Evolutionary conservation across 2,888 invertebrate species (phyloP), one percentile per base, ranked within the genome.

Genomic region (Peribatodes rhomboidaria): DNA sequence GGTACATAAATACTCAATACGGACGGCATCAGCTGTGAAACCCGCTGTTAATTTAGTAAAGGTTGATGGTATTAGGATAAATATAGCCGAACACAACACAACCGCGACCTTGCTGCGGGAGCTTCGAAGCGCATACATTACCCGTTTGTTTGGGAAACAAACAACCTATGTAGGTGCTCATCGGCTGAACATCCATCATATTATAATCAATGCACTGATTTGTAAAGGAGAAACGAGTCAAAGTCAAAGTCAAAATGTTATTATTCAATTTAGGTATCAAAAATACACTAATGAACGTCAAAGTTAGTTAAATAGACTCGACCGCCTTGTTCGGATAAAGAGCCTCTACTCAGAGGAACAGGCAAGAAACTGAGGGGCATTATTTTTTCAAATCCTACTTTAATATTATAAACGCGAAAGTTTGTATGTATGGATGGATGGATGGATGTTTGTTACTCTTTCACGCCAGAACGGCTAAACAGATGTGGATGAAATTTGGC

Each of bases 51-150:
- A 7, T 22, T 31, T 13, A 37, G 47, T 49, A 47, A 39, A 47
- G 20, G 22, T 35, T 46, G 46, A 56, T 20, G 10, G 33, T n/a
- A 27, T n/a, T 27, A 20, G 10, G 49, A 16, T 58, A 58, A 50
- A 50, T 50, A 50, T 58, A 58, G 49, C 27, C 27, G 46, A 53
- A 46, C 35, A 35, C 46, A 37, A 35, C 59, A 44, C 20, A 46
- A 33, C 60, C 53, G 14, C 46, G 53, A 46, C 60, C 60, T 60
- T 53, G 60, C 50, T 37, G 49, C 18, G 10, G 18, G 27, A 47
- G 50, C 31, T 39, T 20, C 50, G 33, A 35, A 41, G 33, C 50
- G 33, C 46, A 39, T 55, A 35, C 59, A 18, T 18, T 20, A 31
- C 20, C 16, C 9, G 13, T 22, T 14, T 59, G 60, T 60, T 46